phyloP scores from a whole-genome alignment of 1,140 invertebrate species.

The Bemisia tabaci region DNA sequence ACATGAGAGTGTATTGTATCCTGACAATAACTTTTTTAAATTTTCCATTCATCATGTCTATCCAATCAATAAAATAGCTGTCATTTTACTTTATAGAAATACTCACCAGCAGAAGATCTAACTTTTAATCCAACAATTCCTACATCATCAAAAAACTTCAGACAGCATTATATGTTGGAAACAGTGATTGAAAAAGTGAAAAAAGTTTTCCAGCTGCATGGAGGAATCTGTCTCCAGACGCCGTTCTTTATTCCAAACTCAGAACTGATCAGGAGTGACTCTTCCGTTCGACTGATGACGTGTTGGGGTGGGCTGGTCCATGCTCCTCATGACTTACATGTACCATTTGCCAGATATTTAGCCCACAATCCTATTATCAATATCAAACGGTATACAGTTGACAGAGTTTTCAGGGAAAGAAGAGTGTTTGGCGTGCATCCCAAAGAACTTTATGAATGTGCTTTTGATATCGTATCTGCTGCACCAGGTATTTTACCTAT shows the following conservation, averaged over 20 bases:
- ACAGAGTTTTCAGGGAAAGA: slow-evolving; percentile 72
- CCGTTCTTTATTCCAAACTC: slow-evolving; percentile 59
- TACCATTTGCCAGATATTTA: slow-evolving; percentile 68
- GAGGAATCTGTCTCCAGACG: slow-evolving; percentile 55
- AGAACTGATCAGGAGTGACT: slow-evolving; percentile 40
- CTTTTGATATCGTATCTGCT: slow-evolving; percentile 70
- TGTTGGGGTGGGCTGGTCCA: slow-evolving; percentile 33
- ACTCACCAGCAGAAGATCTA: slow-evolving; percentile 50
- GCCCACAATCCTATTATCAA: slow-evolving; percentile 62
- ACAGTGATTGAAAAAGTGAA: slow-evolving; percentile 31
- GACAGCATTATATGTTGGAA: slow-evolving; percentile 13
- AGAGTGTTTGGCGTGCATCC: slow-evolving; percentile 75
- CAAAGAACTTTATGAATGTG: slow-evolving; percentile 74
- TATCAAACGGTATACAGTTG: slow-evolving; percentile 72
- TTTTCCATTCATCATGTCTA: not conserved
- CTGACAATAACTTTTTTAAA: too few relatives aligned
- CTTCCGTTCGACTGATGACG: slow-evolving; percentile 68
- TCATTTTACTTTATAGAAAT: slow-evolving; percentile 29
- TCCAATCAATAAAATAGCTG: slow-evolving; percentile 5
- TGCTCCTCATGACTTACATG: slow-evolving; percentile 34
- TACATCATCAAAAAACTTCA: slow-evolving; percentile 25
- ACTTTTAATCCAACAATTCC: slow-evolving; percentile 55
- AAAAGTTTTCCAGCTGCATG: slow-evolving; percentile 59
- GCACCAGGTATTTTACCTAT: not conserved
- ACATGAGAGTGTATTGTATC: too few relatives aligned